A percentile compares a stretch with the other conserved stretches of the same genome.
Evolutionary conservation across 1,140 invertebrate species (phyloP).

Genomic region (Drosophila funebris): DNA sequence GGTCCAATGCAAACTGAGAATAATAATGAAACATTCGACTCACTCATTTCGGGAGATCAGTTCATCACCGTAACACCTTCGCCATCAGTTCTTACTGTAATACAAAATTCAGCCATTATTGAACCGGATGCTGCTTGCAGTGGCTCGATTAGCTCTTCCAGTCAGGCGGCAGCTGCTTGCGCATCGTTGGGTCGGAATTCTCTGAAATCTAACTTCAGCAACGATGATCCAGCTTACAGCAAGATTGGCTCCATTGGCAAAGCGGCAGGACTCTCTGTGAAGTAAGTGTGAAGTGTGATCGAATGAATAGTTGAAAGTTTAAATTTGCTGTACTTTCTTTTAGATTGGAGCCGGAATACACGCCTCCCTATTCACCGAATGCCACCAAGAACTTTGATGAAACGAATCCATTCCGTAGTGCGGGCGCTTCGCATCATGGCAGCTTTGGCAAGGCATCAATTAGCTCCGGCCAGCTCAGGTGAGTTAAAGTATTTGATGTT

Average conservation of each 20-base stretch:
- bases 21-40: constrained; percentile 78
- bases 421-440: constrained; percentile 70
- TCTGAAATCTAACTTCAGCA: constrained; percentile 78
- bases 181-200: constrained; percentile 76
- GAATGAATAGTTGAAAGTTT: neutral
- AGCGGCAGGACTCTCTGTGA: constrained; percentile 76
- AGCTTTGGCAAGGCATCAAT: constrained; percentile 83
- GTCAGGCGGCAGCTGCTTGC: constrained; percentile 58
- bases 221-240: constrained; percentile 76
- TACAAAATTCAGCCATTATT: constrained; percentile 79
- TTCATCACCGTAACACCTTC: constrained; percentile 72
- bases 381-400: constrained; percentile 80
- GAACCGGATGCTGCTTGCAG: constrained; percentile 71
- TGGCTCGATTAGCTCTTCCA: constrained; percentile 70
- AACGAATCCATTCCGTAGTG: constrained; percentile 81
- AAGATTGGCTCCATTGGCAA: constrained; percentile 82
- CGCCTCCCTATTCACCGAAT: constrained; percentile 70
- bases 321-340: neutral
- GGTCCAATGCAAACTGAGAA: constrained; percentile 62
- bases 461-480: constrained; percentile 82
- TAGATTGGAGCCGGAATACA: constrained; percentile 76
- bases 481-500: neutral
- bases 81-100: constrained; percentile 79
- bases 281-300: constrained; percentile 45
- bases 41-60: constrained; percentile 65